These are phyloP conservation scores for Acanthosoma haemorrhoidale DNA, from an alignment of 2,888 invertebrate species.

Conservation along the genomic window DNA sequence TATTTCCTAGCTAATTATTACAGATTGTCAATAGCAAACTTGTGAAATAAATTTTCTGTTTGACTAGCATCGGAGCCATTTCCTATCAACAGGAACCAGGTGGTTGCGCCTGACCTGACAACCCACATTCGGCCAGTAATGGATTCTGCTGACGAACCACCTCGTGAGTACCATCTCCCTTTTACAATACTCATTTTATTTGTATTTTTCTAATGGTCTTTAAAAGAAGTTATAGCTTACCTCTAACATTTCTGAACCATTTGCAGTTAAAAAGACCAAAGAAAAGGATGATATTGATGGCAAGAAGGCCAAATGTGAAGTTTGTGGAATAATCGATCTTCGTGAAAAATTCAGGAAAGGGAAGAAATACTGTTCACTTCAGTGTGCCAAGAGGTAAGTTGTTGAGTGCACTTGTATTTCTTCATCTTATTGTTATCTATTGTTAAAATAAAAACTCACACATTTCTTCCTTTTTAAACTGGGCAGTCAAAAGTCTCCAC, in stretches of 20 bases:
- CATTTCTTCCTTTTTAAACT: too few relatives aligned
- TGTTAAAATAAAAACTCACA: too few relatives aligned
- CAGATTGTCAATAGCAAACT: too few relatives aligned
- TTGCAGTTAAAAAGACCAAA: constrained; percentile 53
- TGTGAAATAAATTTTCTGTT: background rate
- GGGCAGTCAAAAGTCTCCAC: too few relatives aligned
- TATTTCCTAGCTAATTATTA: too few relatives aligned
- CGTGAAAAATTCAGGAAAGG: constrained; percentile 64
- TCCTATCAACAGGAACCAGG: constrained; percentile 62
- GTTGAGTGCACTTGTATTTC: too few relatives aligned
- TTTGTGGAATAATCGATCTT: constrained; percentile 63
- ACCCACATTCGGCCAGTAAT: constrained; percentile 52
- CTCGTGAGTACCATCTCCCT: constrained; percentile 54
- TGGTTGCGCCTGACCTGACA: constrained; percentile 50
- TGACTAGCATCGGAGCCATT: constrained; percentile 71
- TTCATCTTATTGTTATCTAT: too few relatives aligned
- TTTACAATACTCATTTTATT: background rate
- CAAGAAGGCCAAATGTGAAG: constrained; percentile 63
- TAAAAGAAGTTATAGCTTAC: background rate
- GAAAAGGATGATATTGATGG: constrained; percentile 39
- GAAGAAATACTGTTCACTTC: constrained; percentile 68
- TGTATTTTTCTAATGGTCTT: background rate
- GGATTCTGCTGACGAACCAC: constrained; percentile 64
- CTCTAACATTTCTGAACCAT: constrained; percentile 15
- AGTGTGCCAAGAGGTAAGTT: constrained; percentile 62